Conservation (phyloP, 2,888 invertebrate species). For the Petrolisthes manimaculis region DNA sequence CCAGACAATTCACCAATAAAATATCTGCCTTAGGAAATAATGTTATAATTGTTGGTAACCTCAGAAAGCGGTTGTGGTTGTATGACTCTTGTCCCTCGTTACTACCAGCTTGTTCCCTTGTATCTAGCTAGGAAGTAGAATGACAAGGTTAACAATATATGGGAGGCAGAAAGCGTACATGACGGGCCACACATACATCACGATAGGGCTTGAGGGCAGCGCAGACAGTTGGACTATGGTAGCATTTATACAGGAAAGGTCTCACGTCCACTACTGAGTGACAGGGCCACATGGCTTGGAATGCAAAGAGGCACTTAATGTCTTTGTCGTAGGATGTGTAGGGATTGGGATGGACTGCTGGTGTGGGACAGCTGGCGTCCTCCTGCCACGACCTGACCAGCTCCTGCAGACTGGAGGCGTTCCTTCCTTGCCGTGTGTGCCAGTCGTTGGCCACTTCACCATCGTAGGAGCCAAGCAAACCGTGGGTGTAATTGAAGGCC, state of each 20-base stretch:
- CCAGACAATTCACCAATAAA: too few species aligned
- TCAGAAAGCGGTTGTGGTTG: too few species aligned
- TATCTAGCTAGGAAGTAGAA: not conserved
- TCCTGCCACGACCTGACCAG: slow-evolving; percentile 46
- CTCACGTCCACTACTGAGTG: slow-evolving; percentile 23
- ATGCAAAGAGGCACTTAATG: slow-evolving; percentile 17
- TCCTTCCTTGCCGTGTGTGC: slow-evolving; percentile 30
- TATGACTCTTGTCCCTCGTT: too few species aligned
- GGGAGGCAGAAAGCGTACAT: not conserved
- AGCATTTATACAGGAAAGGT: slow-evolving; percentile 39
- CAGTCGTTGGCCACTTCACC: slow-evolving; percentile 36
- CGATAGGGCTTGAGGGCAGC: slow-evolving; percentile 17
- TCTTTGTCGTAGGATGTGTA: not conserved
- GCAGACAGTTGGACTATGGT: not conserved
- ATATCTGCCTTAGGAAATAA: too few species aligned
- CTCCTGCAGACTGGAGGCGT: slow-evolving; percentile 34
- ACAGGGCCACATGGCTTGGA: slow-evolving; percentile 21
- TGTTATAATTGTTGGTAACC: too few species aligned
- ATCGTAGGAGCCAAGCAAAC: slow-evolving; percentile 44
- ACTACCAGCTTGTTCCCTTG: too few species aligned
- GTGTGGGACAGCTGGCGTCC: slow-evolving; percentile 30
- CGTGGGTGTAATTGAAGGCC: slow-evolving; percentile 35
- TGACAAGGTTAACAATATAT: not conserved
- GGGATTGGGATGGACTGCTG: slow-evolving; percentile 4
- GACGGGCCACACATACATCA: slow-evolving; percentile 10